Base-by-base conservation (phyloP, 2,113 vertebrate species). In the Thunnus maccoyii region DNA sequence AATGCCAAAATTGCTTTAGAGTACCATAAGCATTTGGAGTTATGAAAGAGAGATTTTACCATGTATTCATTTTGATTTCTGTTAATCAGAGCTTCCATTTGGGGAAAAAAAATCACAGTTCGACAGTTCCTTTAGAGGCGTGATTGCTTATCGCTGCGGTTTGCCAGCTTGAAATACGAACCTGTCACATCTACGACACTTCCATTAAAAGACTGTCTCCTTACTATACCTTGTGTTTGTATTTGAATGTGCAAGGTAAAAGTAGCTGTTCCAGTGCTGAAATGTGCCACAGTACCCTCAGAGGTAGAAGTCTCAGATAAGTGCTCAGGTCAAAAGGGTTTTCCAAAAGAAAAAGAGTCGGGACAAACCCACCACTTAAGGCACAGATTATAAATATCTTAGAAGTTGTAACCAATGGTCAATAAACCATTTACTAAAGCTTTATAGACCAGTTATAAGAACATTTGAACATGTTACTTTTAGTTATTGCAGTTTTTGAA, bases 151-250 rank as follows among this genome's bases (percentile, higher is more conserved):
- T 77, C 25, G 8, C 32, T 3, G 16, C 1, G 18, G 66, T 87
- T 67, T 67, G 68, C 73, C 54, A 55, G 56, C 66, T 73, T 82
- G 22, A 86, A 89, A 86, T 66, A 70, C 36, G 8, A 83, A 83
- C 68, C 80, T 81, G 80, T 80, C 80, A 69, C 54, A 18, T 80
- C 52, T 73, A 48, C 18, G 70, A 77, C 79, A 84, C 54, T 88
- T 82, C 82, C 76, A 78, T 88, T 92, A 84, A 83, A 81, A 80
- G 30, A 66, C 80, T 66, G 62, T 70, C 86, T 72, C 56, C 74
- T 68, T 51, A 46, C 47, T 48, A 68, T 48, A 48, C 18, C 25
- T 46, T 15, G 13, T 44, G 46, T 75, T 62, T 50, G 76, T 9
- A 25, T 76, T 55, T 61, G 22, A 62, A 14, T 32, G 18, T 60